Evolutionary conservation across 1,140 invertebrate genomes (phyloP).

Genomic region (Pseudomyrmex cubaensis): DNA sequence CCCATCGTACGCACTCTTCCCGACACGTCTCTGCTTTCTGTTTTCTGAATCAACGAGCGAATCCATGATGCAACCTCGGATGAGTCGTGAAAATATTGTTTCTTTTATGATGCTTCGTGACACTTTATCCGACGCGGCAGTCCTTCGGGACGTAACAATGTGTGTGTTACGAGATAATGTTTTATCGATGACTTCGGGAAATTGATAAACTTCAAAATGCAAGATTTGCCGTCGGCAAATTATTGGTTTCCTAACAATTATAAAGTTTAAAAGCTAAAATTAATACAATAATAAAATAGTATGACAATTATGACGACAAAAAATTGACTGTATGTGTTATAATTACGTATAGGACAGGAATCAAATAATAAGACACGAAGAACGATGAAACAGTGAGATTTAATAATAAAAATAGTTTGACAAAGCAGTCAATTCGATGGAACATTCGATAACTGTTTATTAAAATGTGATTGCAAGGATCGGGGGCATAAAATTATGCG

Average conservation of each 20-base stretch:
- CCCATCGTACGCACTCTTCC: conserved; percentile 15
- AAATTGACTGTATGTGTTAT: background rate
- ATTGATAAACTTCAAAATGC: conserved; percentile 40
- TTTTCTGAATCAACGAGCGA: conserved; percentile 62
- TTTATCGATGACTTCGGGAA: conserved; percentile 53
- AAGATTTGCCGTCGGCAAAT: background rate
- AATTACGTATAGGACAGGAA: background rate
- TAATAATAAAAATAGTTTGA: conserved; percentile 86
- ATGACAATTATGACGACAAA: background rate
- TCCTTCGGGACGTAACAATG: conserved; percentile 59
- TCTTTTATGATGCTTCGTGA: conserved; percentile 54
- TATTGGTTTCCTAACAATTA: background rate
- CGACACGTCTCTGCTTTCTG: conserved; percentile 36
- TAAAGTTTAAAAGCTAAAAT: background rate
- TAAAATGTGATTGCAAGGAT: conserved; percentile 69
- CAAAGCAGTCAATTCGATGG: conserved; percentile 78
- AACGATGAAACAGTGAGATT: conserved; percentile 84
- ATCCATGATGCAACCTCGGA: conserved; percentile 78
- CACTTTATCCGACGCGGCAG: conserved; percentile 57
- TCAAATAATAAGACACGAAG: conserved; percentile 45
- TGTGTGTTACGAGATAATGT: conserved; percentile 31
- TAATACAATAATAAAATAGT: background rate
- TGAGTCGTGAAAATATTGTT: conserved; percentile 77
- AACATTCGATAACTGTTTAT: conserved; percentile 75
- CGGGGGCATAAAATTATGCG: conserved; percentile 60